Percentiles rank a stretch among this genome's conserved stretches.
phyloP scores from a whole-genome alignment of 2,113 vertebrate species.

The Leuciscus idus region DNA sequence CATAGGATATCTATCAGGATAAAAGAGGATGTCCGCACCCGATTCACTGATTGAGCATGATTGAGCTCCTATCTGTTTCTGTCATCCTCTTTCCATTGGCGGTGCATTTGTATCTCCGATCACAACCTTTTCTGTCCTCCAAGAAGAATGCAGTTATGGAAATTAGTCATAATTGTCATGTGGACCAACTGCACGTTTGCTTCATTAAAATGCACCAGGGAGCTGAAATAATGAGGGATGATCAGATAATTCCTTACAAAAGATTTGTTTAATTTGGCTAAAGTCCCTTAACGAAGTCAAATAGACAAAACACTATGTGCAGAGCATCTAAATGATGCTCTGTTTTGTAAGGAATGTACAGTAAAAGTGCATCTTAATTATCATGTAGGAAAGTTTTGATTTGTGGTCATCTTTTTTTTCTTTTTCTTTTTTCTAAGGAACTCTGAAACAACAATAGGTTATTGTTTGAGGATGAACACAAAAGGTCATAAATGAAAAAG shows the following conservation, averaged over 20 bases:
- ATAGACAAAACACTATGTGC: not conserved
- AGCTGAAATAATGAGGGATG: not conserved
- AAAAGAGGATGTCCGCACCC: conserved; percentile 53
- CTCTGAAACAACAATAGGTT: not conserved
- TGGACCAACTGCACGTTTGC: not conserved
- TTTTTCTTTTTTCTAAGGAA: not conserved
- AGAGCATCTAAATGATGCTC: not conserved
- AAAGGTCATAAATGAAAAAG: not conserved
- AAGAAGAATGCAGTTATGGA: not conserved
- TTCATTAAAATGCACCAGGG: not conserved
- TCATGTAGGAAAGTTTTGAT: not conserved
- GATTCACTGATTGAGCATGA: not conserved
- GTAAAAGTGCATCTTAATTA: not conserved
- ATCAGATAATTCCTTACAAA: not conserved
- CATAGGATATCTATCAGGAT: conserved; percentile 19
- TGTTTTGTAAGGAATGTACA: not conserved
- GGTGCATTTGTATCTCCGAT: conserved; percentile 13
- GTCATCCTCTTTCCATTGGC: not conserved
- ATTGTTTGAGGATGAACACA: not conserved
- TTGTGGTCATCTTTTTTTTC: not conserved
- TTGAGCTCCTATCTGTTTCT: conserved; percentile 3
- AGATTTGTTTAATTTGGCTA: not conserved
- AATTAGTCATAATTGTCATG: conserved; percentile 12
- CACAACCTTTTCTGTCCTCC: not conserved
- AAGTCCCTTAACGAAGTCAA: not conserved